Evolutionary conservation across 2,113 vertebrate genomes (phyloP).

Genomic region (Microcebus jonahi): DNA sequence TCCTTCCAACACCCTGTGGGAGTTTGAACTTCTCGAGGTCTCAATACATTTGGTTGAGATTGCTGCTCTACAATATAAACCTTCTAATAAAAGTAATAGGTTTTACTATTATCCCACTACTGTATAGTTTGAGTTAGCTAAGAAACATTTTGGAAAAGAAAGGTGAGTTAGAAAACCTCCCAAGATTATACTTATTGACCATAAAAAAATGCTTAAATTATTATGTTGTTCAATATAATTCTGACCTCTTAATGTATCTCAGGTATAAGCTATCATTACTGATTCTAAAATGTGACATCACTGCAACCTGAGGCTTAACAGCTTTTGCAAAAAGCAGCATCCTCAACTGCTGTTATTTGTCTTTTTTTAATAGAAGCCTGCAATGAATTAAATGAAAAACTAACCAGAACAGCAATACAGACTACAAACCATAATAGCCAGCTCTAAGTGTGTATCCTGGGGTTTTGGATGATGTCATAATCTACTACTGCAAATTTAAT

Average conservation of each 20-base stretch:
- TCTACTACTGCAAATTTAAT: constrained; percentile 86
- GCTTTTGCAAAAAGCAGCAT: constrained; percentile 40
- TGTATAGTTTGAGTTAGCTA: neutral
- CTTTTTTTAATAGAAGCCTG: constrained; percentile 68
- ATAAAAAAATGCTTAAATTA: constrained; percentile 31
- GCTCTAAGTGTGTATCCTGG: constrained; percentile 83
- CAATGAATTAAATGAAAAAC: constrained; percentile 85
- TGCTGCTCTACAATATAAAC: neutral
- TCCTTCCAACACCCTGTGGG: no score
- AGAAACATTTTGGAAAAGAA: constrained; percentile 46
- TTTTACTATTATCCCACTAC: constrained; percentile 2
- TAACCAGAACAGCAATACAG: constrained; percentile 82
- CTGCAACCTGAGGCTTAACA: constrained; percentile 57
- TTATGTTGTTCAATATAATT: constrained; percentile 29
- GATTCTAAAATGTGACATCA: constrained; percentile 62
- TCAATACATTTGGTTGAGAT: neutral
- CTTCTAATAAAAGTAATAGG: neutral
- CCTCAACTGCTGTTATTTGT: constrained; percentile 57
- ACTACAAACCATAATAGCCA: constrained; percentile 80
- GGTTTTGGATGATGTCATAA: constrained; percentile 90
- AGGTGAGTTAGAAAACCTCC: constrained; percentile 50
- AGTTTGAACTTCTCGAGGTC: neutral
- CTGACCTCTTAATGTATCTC: constrained; percentile 48
- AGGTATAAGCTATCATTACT: constrained; percentile 39
- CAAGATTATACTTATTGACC: constrained; percentile 32